Evolutionary conservation across 2,888 invertebrate genomes (phyloP), one percentile per base, ranked within the genome.

Genomic region (Furcula furcula): DNA sequence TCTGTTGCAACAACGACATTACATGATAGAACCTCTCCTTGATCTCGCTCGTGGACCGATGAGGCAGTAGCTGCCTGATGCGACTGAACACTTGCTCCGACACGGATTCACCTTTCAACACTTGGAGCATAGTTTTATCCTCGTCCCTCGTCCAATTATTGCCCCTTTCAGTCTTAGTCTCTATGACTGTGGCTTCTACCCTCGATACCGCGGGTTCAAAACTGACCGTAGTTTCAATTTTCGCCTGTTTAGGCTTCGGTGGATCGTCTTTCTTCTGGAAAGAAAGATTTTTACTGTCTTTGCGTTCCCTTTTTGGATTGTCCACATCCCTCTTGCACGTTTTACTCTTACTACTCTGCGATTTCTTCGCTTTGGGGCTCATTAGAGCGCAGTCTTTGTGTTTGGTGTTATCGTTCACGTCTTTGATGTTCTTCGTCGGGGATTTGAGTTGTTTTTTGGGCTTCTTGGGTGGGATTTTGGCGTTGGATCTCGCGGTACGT

Each of bases 111-210:
- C 91, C 90, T 68, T 95, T 94, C 43, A 95, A 90, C 34, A 93
- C 93, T 73, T 94, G 92, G 20, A 96, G 76, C 76, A 96, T 93
- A 7, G 94, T 91, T 72, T 93, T 94, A 70, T 96, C 96, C 64
- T 96, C 96, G 32, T 95, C 94, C 34, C 95, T 89, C 0, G 93
- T 94, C 95, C 95, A 96, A 48, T 75, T 76, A 20, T 71, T 84
- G 34, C 53, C 75, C 38, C 74, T 83, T 7, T 45, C 51, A 2
- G 40, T 29, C 14, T 45, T 48, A 5, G 28, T 11, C 10, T 28
- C 18, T 4, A 16, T 14, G 3, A 7, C 4, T 9, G 11, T 2
- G 0, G 39, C 41, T 20, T 69, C 68, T 13, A 46, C 45, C n/a
- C 48, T 52, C n/a, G 1, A 13, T 7, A 18, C 11, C 10, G 58